Conservation (phyloP, 2,888 invertebrate species). For the Polietes domitor region DNA sequence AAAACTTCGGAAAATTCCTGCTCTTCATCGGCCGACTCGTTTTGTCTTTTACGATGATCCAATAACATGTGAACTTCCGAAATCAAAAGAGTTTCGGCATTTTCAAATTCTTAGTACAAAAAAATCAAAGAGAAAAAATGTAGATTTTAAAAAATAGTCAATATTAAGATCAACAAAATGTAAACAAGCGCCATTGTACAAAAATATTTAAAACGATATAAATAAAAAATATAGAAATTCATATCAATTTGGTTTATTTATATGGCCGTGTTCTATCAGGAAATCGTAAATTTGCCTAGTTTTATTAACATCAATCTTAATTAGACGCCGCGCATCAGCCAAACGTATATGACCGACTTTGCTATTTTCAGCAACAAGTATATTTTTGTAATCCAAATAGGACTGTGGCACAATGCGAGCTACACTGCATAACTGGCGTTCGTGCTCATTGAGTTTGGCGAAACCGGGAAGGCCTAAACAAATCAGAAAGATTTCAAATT, state of each 20-base stretch:
- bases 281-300: slow-evolving; percentile 93
- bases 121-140: slow-evolving; percentile 22
- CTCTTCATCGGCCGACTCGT: slow-evolving; percentile 98
- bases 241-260: slow-evolving; percentile 83
- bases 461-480: slow-evolving; percentile 88
- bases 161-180: neutral
- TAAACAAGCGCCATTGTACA: slow-evolving; percentile 55
- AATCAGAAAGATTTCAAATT: neutral
- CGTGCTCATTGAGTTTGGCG: slow-evolving; percentile 86
- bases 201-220: slow-evolving; percentile 16
- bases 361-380: slow-evolving; percentile 88
- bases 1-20: slow-evolving; percentile 99
- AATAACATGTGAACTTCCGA: slow-evolving; percentile 98
- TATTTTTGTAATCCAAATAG: slow-evolving; percentile 89
- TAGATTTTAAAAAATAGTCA: neutral
- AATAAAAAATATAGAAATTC: slow-evolving; percentile 14
- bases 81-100: slow-evolving; percentile 97
- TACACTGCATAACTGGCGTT: slow-evolving; percentile 89
- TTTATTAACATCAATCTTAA: slow-evolving; percentile 97
- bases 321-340: slow-evolving; percentile 90
- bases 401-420: slow-evolving; percentile 89
- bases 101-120: slow-evolving; percentile 92
- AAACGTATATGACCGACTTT: slow-evolving; percentile 88
- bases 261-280: slow-evolving; percentile 87
- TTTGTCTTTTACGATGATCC: slow-evolving; percentile 98